Base-by-base conservation (phyloP, 1,140 invertebrate species). In the Drosophila bocqueti region DNA sequence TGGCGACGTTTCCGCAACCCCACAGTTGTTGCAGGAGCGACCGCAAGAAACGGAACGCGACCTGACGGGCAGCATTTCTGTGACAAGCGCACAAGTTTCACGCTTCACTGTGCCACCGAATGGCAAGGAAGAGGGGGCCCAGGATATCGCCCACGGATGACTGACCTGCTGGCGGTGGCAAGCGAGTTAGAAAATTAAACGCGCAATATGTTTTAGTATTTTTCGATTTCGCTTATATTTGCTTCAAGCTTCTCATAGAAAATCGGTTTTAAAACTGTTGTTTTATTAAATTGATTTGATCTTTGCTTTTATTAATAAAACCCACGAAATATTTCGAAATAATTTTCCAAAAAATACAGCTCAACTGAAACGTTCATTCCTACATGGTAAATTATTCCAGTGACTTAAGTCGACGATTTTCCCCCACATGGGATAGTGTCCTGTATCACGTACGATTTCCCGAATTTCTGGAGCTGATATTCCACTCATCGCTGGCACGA, bases 81-180 rank as follows among this genome's bases (percentile, higher is more conserved):
- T 89, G 85, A 87, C 84, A 87, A 87, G 84, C 81, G 85, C 77
- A 79, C 77, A 87, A 87, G 85, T 87, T 89, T 84, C 84, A 87
- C 84, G 84, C 84, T 89, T 63, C 85, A 87, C 68, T 89, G 81
- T 89, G 81, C 77, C 81, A 50, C 69, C 57, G 73, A 77, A 55
- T 75, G 76, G 78, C 73, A 76, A 55, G 46, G 38, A 43, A 60
- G 60, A 11, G 60, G 24, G 60, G 24, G 42, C 9, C 36, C 18
- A 24, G 62, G 46, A 66, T 66, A 66, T 52, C 15, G 46, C n/a
- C 47, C 38, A 55, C 46, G 46, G 54, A 61, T 69, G 64, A 60
- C 71, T 79, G 83, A 87, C 72, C 68, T 60, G 59, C 62, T 60
- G 61, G 60, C 40, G 18, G 58, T 46, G 50, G 38, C 64, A 57